phyloP scores from a whole-genome alignment of 1,140 invertebrate species.

The Zaprionus nigranus region DNA sequence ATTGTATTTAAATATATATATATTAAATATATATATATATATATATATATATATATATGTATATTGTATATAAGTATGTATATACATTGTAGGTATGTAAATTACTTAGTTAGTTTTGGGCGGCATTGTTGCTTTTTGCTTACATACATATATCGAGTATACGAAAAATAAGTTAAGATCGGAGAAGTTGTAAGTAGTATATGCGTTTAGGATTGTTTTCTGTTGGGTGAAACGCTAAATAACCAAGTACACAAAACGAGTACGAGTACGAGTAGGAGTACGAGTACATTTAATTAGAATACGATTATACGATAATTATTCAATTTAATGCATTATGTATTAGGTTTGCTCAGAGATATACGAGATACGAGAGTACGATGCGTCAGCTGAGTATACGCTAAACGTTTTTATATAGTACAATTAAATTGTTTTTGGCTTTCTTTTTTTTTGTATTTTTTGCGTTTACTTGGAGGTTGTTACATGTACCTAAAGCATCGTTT shows the following conservation, averaged over 20 bases:
- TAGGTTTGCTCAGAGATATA: conserved; percentile 73
- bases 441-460: conserved; percentile 41
- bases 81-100: conserved; percentile 18
- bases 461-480: conserved; percentile 25
- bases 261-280: conserved; percentile 34
- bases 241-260: conserved; percentile 68
- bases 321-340: conserved; percentile 58
- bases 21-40: conserved; percentile 25
- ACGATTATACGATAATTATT: conserved; percentile 60
- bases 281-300: conserved; percentile 62
- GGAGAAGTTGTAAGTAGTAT: conserved; percentile 50
- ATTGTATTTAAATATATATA: neutral
- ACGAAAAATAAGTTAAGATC: conserved; percentile 39
- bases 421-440: conserved; percentile 53
- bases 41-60: conserved; percentile 7
- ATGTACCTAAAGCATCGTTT: conserved; percentile 68
- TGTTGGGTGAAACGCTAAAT: conserved; percentile 69
- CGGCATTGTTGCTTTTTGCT: conserved; percentile 33
- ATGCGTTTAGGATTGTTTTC: conserved; percentile 47
- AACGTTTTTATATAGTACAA: conserved; percentile 56
- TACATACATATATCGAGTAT: conserved; percentile 31
- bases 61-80: conserved; percentile 10
- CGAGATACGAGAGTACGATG: conserved; percentile 76
- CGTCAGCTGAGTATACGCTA: conserved; percentile 70
- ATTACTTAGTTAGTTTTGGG: conserved; percentile 29